phyloP scores from a whole-genome alignment of 2,888 invertebrate genomes.

The Conistra vaccinii region DNA sequence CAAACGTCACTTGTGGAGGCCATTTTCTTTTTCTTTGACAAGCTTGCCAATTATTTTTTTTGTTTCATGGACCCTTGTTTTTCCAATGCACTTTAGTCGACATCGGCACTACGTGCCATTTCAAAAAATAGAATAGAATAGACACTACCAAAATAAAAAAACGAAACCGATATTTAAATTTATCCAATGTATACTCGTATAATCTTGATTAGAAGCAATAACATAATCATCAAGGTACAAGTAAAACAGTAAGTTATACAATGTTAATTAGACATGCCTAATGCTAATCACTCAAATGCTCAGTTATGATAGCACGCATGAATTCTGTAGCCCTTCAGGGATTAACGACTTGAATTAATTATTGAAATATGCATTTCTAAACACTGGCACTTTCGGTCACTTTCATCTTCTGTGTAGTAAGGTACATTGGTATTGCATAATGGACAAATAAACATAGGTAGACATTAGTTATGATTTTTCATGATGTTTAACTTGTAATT shows the following conservation, averaged over 20 bases:
- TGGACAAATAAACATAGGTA: neutral
- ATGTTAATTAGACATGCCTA: conserved; percentile 12
- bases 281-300: conserved; percentile 32
- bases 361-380: conserved; percentile 18
- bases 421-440: neutral
- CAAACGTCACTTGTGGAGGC: neutral
- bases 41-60: too few species aligned
- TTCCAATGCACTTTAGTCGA: too few species aligned
- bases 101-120: too few species aligned
- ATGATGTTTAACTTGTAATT: neutral
- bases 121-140: too few species aligned
- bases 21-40: neutral
- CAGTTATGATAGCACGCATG: conserved; percentile 18
- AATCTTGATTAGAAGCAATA: too few species aligned
- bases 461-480: neutral
- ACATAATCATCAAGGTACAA: neutral
- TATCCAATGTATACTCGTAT: too few species aligned
- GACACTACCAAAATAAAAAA: neutral
- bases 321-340: conserved; percentile 23
- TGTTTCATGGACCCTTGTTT: too few species aligned
- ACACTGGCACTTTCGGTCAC: neutral
- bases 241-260: neutral
- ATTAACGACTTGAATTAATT: conserved; percentile 25
- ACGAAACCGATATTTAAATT: too few species aligned
- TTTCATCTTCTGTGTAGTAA: neutral